Evolutionary conservation across 2,888 invertebrate species (phyloP), one percentile per base, ranked within the genome.

Genomic region (Lordiphosa andalusiaca): DNA sequence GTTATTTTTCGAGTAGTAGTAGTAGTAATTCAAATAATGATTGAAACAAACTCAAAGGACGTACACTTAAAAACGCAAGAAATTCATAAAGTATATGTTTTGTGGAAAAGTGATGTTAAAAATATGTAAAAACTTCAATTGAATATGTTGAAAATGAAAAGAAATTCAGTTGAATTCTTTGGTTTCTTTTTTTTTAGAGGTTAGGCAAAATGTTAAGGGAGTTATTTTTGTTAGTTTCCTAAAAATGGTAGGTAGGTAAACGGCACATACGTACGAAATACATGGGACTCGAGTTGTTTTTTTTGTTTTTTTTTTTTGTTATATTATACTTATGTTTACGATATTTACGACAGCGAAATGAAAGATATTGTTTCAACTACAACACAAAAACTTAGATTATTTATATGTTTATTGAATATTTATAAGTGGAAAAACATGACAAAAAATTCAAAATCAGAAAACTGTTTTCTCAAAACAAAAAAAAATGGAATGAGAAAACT

Each of bases 1-100:
- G 61, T 63, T 47, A 38, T 61, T 47, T 42, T 49, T 61, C 47
- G 61, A 63, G 63, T 56, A 55, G 10, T 30, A 30, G 30, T 30
- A 30, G 30, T 30, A 10, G 30, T 30, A 30, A 30, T 30, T 30
- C 30, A 30, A 30, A 30, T 30, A 30, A 80, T 72, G 44, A 78
- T 68, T 56, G 62, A 60, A 76, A 77, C 66, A 51, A 77, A 77
- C 77, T 78, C 37, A 78, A 78, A 77, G 81, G 77, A 77, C 78
- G 81, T 70, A 81, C 78, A 81, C 81, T 75, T 68, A 81, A 81
- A 38, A 71, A 77, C 61, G 47, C 30, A 76, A 63, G 38, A 65
- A 51, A 38, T 57, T 55, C 59, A 63, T 53, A 64, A 72, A 78
- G 69, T 73, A 71, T 71, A 70, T 71, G 68, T 73, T 52, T 68